Evolutionary conservation across 2,888 invertebrate genomes (phyloP), one percentile per base, ranked within the genome.

Genomic region (Lasioglossum leucozonium): DNA sequence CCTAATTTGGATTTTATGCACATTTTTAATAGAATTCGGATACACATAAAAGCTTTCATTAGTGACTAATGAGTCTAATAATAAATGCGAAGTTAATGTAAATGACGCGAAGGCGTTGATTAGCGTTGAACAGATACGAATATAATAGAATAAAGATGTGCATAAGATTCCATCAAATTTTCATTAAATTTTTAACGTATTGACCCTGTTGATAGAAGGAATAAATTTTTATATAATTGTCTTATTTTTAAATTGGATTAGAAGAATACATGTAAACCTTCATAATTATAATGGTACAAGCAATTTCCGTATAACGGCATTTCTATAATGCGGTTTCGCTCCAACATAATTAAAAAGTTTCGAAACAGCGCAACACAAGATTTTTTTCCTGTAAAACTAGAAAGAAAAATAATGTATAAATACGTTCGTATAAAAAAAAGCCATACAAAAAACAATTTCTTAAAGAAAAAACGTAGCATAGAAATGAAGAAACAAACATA

Each of bases 1-100:
- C 5, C 5, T 6, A 30, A 30, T 26, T 62, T 26, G 26, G 26
- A 16, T 62, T 62, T 85, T 82, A 84, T 62, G 44, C 71, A 77
- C 86, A 44, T 67, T 73, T 83, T 86, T 86, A 77, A 67, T 67
- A 80, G 82, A 85, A 79, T 87, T 79, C 79, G 47, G 76, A 62
- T 73, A 79, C 67, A 76, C 62, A 40, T 87, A 90, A 88, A 90
- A 88, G 88, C 90, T 89, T 92, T 87, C 77, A 84, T 71, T 75
- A 77, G 84, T 81, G 86, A 88, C 87, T 89, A 86, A 84, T 75
- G 79, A 84, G 79, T 81, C 79, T 72, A 90, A 89, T 87, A 87
- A 74, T 87, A 88, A 88, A 55, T 11, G 87, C 79, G 83, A 85
- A 91, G 90, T 72, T 74, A 84, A 80, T 79, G 85, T 90, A 91